Evolutionary conservation across 2,113 vertebrate species (phyloP).

Genomic region (Gavia stellata): DNA sequence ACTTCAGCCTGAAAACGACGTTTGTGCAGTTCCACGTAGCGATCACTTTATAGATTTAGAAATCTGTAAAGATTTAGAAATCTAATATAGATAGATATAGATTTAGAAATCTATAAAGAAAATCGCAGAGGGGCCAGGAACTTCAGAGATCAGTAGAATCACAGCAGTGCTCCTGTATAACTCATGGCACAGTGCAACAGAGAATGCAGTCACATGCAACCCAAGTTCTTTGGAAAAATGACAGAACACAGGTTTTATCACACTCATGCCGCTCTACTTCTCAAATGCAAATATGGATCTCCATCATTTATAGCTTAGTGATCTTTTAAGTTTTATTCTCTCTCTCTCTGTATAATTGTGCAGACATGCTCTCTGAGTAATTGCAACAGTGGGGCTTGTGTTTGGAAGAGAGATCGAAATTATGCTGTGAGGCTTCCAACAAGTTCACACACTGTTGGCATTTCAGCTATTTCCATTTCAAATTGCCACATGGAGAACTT

Average conservation of each 20-base stretch:
- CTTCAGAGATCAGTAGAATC: not conserved
- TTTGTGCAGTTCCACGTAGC: not conserved
- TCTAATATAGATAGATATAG: too few species aligned
- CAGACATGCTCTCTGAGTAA: not conserved
- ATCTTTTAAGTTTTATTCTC: conserved; percentile 3
- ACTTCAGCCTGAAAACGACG: not conserved
- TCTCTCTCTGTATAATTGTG: not conserved
- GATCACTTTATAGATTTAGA: not conserved
- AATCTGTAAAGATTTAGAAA: not conserved
- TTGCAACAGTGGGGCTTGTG: not conserved
- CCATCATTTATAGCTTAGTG: not conserved
- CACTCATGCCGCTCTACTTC: not conserved
- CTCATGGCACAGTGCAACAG: not conserved
- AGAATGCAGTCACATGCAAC: not conserved
- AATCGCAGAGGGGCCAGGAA: not conserved
- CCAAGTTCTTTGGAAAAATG: not conserved
- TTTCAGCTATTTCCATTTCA: not conserved
- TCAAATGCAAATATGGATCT: conserved; percentile 35
- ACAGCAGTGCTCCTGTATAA: not conserved
- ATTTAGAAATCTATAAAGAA: not conserved
- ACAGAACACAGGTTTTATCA: not conserved
- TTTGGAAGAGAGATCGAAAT: not conserved
- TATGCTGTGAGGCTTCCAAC: not conserved
- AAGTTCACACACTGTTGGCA: not conserved
- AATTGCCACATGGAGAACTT: not conserved